phyloP scores from a whole-genome alignment of 2,888 invertebrate genomes.

The Euplagia quadripunctaria region DNA sequence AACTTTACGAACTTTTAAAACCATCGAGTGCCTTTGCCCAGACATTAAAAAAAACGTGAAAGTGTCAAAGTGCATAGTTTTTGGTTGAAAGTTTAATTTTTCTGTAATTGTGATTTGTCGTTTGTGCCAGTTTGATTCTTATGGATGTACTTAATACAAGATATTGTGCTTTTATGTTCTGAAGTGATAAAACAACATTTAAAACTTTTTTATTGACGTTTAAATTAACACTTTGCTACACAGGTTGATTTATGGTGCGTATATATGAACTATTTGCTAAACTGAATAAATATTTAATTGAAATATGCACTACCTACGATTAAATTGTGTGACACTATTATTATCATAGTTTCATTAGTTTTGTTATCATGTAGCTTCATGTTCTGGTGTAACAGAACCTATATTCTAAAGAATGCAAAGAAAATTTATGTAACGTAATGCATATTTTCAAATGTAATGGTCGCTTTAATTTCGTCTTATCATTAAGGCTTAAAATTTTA shows the following conservation, averaged over 20 bases:
- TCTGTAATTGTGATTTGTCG: conserved; percentile 64
- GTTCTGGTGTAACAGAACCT: conserved; percentile 2
- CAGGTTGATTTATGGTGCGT: conserved; percentile 49
- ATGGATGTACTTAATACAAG: conserved; percentile 66
- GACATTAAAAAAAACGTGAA: conserved; percentile 53
- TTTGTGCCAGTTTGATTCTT: conserved; percentile 72
- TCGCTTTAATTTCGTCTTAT: neutral
- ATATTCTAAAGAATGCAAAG: neutral
- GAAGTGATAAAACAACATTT: conserved; percentile 43
- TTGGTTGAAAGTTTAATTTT: conserved; percentile 27
- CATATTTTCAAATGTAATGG: neutral
- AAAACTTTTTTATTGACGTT: conserved; percentile 49
- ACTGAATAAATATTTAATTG: conserved; percentile 42
- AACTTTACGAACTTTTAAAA: conserved; percentile 72
- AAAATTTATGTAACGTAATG: neutral
- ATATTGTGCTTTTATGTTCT: conserved; percentile 47
- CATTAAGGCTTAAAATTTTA: neutral
- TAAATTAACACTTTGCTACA: conserved; percentile 21
- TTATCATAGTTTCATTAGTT: conserved; percentile 41
- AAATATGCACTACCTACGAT: conserved; percentile 21
- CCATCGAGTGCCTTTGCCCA: conserved; percentile 56
- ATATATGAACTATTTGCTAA: conserved; percentile 41
- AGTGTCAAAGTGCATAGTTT: conserved; percentile 64
- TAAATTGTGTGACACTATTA: conserved; percentile 9
- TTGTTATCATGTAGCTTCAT: conserved; percentile 19